Evolutionary conservation across 2,888 invertebrate species (phyloP), one percentile per base, ranked within the genome.

Genomic region (Acronicta psi): DNA sequence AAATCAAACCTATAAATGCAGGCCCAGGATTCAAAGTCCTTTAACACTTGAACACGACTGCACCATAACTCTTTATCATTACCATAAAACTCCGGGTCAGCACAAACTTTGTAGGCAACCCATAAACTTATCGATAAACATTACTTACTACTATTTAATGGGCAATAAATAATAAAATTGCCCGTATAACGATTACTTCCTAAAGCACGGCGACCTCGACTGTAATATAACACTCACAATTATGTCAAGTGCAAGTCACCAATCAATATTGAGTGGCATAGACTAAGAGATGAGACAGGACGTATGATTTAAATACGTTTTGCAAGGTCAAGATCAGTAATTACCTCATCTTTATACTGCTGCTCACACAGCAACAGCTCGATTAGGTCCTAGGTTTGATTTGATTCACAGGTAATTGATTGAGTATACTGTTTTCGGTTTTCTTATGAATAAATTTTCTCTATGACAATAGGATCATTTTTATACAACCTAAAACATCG

Each of bases 171-270:
- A 55, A 37, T 37, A 36, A 49, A 69, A 57, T 41, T 18, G 49
- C 13, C 37, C 40, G 31, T 56, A 58, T 59, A 60, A 55, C 31
- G 46, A 52, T 69, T 51, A 59, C 45, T 43, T 52, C 63, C 74
- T 62, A 74, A 73, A 72, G 64, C 51, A 44, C 11, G 50, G 42
- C 36, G 63, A 41, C 74, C 74, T 66, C 47, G 18, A 41, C 49
- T n/a, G 36, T 55, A 36, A 54, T 45, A 40, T 59, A 59, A 69
- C 47, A 71, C 63, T 67, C 58, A 60, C 65, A 81, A 79, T 73
- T 56, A 75, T 78, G 82, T 83, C 83, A 82, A 85, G 84, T 84
- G 81, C 79, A 84, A 53, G 75, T 66, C 58, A 74, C 73, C 79
- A 77, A 80, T 79, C 77, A 77, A 81, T 79, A 71, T 44, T 16